Evolutionary conservation across 2,113 vertebrate species (phyloP).

Genomic region (Cyrtonyx montezumae): DNA sequence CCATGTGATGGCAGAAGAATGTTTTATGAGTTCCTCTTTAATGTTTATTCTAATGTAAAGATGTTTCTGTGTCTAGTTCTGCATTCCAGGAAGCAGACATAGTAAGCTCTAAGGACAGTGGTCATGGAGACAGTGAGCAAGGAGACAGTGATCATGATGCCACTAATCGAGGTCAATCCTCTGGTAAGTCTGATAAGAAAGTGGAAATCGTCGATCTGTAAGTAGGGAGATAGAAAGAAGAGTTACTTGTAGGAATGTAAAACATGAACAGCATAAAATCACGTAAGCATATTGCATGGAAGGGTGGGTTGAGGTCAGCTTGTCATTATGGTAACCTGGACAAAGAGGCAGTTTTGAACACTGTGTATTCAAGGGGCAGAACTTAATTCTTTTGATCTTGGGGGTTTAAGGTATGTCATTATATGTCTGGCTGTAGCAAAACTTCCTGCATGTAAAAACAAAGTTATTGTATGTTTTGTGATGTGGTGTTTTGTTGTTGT

Average conservation of each 20-base stretch:
- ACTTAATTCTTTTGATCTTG: not conserved
- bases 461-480: not conserved
- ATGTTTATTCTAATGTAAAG: constrained; percentile 73
- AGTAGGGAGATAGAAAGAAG: constrained; percentile 20
- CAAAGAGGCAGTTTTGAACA: not conserved
- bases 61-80: constrained; percentile 84
- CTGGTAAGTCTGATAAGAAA: constrained; percentile 86
- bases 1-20: constrained; percentile 87
- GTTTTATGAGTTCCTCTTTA: constrained; percentile 72
- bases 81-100: constrained; percentile 98
- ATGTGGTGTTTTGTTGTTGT: not conserved
- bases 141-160: constrained; percentile 99
- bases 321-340: not conserved
- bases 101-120: constrained; percentile 99
- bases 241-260: constrained; percentile 1
- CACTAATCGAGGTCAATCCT: constrained; percentile 95
- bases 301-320: not conserved
- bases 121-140: constrained; percentile 98
- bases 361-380: accelerated
- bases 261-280: not conserved
- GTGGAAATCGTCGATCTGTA: constrained; percentile 62
- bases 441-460: not conserved
- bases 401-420: not conserved
- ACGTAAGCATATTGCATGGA: not conserved
- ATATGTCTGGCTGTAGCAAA: not conserved